Evolutionary conservation across 2,113 vertebrate genomes (phyloP).

Genomic region (Notarius quadriscutis): DNA sequence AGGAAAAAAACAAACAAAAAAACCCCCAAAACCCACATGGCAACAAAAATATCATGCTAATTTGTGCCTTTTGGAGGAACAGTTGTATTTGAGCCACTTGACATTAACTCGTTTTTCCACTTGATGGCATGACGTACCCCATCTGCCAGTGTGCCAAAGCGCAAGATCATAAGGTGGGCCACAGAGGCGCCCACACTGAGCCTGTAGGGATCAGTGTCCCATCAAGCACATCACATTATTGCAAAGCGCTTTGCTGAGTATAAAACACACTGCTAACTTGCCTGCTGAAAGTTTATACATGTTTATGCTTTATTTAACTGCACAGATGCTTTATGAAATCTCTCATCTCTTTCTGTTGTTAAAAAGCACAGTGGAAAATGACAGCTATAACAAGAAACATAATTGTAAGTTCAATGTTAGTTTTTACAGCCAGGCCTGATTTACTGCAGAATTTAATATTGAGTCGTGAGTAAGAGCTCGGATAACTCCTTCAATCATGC

Average conservation of each 20-base stretch:
- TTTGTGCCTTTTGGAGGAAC: conserved; percentile 3
- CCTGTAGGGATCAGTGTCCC: conserved; percentile 64
- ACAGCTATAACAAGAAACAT: background rate
- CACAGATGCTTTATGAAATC: conserved; percentile 18
- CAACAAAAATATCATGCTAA: background rate
- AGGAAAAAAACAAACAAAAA: background rate
- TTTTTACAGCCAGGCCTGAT: conserved; percentile 15
- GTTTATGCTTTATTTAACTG: conserved; percentile 24
- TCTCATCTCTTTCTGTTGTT: background rate
- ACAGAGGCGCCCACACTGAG: conserved; percentile 61
- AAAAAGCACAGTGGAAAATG: background rate
- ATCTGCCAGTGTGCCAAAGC: conserved; percentile 68
- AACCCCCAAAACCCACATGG: too few species aligned
- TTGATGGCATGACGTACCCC: conserved; percentile 71
- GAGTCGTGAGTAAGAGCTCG: background rate
- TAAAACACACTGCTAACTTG: conserved; percentile 14
- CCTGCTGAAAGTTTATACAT: conserved; percentile 33
- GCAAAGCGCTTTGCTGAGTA: conserved; percentile 37
- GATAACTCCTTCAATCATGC: background rate
- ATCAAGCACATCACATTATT: conserved; percentile 52
- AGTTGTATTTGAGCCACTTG: conserved; percentile 46
- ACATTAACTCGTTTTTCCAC: conserved; percentile 69
- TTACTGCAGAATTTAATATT: background rate
- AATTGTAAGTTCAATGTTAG: background rate
- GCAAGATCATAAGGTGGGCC: conserved; percentile 65